Evolutionary conservation across 2,797 vertebrate genomes (phyloP).

Genomic region (Crypturellus tataupa): DNA sequence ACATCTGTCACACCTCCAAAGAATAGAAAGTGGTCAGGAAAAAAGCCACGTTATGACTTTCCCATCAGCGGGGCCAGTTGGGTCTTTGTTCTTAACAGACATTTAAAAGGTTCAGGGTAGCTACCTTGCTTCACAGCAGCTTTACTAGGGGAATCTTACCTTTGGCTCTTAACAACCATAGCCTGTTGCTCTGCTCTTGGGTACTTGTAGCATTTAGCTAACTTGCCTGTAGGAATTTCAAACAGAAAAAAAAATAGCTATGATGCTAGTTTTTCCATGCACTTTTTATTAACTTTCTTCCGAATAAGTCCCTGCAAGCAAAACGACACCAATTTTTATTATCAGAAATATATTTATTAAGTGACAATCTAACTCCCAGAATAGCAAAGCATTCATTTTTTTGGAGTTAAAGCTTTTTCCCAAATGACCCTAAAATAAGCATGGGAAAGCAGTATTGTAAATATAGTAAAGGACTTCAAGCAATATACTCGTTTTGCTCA

Average conservation of each 20-base stretch:
- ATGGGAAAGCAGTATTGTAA: slow-evolving; percentile 81
- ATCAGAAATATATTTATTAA: slow-evolving; percentile 85
- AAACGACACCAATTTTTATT: slow-evolving; percentile 80
- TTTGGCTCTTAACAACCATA: slow-evolving; percentile 48
- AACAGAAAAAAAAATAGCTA: slow-evolving; percentile 55
- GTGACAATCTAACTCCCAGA: slow-evolving; percentile 80
- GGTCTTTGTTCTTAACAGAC: slow-evolving; percentile 46
- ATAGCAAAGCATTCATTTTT: slow-evolving; percentile 77
- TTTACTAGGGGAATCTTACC: slow-evolving; percentile 63
- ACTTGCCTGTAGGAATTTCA: slow-evolving; percentile 69
- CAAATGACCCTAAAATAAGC: slow-evolving; percentile 75
- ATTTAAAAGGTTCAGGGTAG: not conserved
- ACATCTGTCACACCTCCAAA: slow-evolving; percentile 60
- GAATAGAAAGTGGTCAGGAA: slow-evolving; percentile 13
- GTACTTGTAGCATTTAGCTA: slow-evolving; percentile 51
- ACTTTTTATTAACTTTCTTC: slow-evolving; percentile 81
- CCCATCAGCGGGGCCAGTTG: slow-evolving; percentile 53
- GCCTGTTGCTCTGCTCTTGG: slow-evolving; percentile 43
- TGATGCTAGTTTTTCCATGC: slow-evolving; percentile 80
- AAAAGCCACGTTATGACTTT: slow-evolving; percentile 34
- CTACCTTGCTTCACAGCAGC: not conserved
- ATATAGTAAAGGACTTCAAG: slow-evolving; percentile 70
- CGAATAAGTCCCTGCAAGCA: slow-evolving; percentile 74
- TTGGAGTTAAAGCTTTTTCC: slow-evolving; percentile 74
- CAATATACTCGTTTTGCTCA: not conserved